Conservation (phyloP, 2,888 invertebrate genomes). For the Ctenicera cuprea region DNA sequence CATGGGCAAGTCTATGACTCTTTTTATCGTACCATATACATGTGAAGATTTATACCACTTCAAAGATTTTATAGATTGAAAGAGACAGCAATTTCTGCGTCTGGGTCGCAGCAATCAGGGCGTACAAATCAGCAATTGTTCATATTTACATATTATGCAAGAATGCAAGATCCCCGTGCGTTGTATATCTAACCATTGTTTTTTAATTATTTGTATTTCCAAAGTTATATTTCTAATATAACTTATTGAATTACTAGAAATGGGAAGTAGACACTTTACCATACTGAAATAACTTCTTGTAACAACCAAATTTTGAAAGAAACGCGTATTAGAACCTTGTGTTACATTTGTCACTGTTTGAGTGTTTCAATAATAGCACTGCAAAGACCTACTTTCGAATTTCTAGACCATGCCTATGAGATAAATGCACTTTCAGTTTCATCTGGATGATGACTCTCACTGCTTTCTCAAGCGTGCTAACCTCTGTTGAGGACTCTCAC, state of each 20-base stretch:
- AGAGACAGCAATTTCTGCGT: neutral
- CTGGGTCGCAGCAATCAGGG: neutral
- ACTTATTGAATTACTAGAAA: no score
- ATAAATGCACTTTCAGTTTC: conserved; percentile 17
- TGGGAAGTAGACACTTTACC: no score
- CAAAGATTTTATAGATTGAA: neutral
- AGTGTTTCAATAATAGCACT: neutral
- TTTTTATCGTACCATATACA: no score
- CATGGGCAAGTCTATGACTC: no score
- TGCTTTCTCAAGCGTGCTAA: conserved; percentile 7
- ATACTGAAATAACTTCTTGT: no score
- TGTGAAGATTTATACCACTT: no score
- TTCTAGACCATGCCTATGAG: neutral
- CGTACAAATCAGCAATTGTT: neutral
- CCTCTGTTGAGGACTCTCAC: conserved; percentile 24
- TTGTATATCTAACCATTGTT: no score
- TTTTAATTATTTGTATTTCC: no score
- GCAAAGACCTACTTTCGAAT: neutral
- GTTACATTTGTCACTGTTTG: neutral
- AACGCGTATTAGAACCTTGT: no score
- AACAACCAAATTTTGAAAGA: no score
- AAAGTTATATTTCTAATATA: no score
- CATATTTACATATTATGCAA: neutral
- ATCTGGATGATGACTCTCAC: conserved; percentile 13
- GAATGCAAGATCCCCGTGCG: no score